Evolutionary conservation across 2,113 vertebrate genomes (phyloP), one percentile per base, ranked within the genome.

Genomic region (Corynorhinus townsendii): DNA sequence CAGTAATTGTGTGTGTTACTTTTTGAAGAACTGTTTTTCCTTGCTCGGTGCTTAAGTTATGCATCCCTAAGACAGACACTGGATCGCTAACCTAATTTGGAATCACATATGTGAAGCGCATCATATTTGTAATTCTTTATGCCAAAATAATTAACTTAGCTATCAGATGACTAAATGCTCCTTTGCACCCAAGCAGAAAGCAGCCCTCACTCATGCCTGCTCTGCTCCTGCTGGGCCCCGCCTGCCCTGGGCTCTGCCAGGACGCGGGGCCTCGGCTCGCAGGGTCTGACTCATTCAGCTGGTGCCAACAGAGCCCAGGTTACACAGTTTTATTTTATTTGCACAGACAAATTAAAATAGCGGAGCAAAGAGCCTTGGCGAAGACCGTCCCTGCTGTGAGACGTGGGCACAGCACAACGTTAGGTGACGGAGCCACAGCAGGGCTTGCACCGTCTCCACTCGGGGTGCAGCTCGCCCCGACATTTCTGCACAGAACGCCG

Each of bases 111-210:
- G 33, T 96, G 95, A 96, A 96, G 91, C 11, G 0, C 86, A 14
- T 94, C 84, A 40, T 77, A 79, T 83, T 94, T 66, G 49, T 86
- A 81, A 54, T 80, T 79, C 77, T 94, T 69, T 52, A 96, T 89
- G 79, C 69, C 94, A 94, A 33, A 88, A 93, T 92, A 97, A 80
- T 28, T 76, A 66, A 88, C 68, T 90, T 71, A 93, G 73, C 35
- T 75, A 20, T 56, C 19, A 9, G 86, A 76, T 94, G 96, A 86
- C 91, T 95, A 11, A 68, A 7, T 56, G 86, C 93, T 62, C 93
- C 77, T 95, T 95, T 94, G 88, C 82, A 91, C 84, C 66, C 52
- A 82, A 90, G 77, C 91, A 79, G 85, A 93, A 96, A 91, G 95
- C 96, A 92, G 97, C 86, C 95, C 77, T 45, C 79, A 7, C 35